Base-by-base conservation (phyloP, 2,797 vertebrate genomes). In the Botia almorhae region DNA sequence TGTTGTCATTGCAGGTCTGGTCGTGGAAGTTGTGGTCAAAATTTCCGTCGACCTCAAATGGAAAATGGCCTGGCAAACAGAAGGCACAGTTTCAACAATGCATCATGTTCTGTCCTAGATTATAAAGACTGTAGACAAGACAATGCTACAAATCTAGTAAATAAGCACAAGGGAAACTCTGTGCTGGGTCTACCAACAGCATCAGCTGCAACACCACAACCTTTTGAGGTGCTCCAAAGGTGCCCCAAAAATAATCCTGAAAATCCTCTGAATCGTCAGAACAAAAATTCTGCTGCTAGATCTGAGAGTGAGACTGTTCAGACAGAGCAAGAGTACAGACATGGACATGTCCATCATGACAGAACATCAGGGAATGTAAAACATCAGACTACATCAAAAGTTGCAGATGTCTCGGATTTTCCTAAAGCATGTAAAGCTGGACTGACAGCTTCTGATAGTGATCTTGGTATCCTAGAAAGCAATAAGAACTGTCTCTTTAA, bases 351-450 rank as follows among this genome's bases (percentile, higher is more conserved):
- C 63, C 17, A 84, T 87, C 63, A n/a, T 39, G 4, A 55, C 81
- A 86, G 65, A 86, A 74, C 48, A 84, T 86, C 68, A 82, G 80
- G 78, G 85, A 90, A 5, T 82, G 86, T 29, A 12, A 72, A 72
- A 33, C 69, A 17, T 19, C 68, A 68, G 6, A 51, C 14, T 17
- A 10, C 19, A 21, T 12, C 23, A 39, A 64, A 69, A 23, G 68
- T 46, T 14, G 26, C 8, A 36, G 56, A 74, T 46, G 58, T 48
- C 23, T 29, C 8, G 1, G 61, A 56, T 3, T 8, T 55, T 26
- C 51, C 33, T 12, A 68, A 36, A 74, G 23, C 7, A 0, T 36
- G 3, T 14, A 70, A 50, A 2, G 23, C 43, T 60, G 7, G n/a
- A 33, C 76, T 2, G 14, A 76, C 58, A 76, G 73, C 55, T 60